phyloP scores from a whole-genome alignment of 2,113 vertebrate genomes.

The Ibidorhyncha struthersii region DNA sequence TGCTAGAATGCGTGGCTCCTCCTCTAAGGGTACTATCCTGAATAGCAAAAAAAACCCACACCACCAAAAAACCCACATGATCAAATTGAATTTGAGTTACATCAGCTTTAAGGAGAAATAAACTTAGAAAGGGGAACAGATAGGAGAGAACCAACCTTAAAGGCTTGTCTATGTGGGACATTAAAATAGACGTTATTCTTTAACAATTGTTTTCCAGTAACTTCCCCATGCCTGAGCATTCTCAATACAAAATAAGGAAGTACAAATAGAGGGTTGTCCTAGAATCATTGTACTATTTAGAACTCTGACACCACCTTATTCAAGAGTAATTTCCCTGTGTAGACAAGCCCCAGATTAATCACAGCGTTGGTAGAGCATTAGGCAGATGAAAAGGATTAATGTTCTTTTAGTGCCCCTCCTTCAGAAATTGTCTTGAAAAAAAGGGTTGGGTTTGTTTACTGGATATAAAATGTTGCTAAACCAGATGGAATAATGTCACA shows the following conservation, averaged over 20 bases:
- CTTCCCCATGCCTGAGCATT: background rate
- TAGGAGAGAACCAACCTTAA: background rate
- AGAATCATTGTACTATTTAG: background rate
- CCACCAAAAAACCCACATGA: no score
- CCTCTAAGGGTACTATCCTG: background rate
- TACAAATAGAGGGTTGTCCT: background rate
- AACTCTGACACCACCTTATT: conserved; percentile 35
- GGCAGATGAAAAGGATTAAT: conserved; percentile 51
- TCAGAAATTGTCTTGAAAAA: conserved; percentile 44
- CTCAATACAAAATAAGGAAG: conserved; percentile 5
- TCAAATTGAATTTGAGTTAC: background rate
- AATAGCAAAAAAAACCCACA: background rate
- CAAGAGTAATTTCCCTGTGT: background rate
- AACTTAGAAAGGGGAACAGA: background rate
- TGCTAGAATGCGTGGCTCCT: background rate
- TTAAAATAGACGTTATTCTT: background rate
- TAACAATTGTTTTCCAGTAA: background rate
- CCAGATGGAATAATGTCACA: conserved; percentile 34
- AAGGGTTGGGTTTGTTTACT: conserved; percentile 64
- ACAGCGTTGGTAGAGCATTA: conserved; percentile 36
- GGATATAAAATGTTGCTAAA: conserved; percentile 49
- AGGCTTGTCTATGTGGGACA: background rate
- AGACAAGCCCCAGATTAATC: conserved; percentile 64
- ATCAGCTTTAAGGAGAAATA: background rate
- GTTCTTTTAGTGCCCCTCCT: conserved; percentile 47